phyloP scores from a whole-genome alignment of 2,797 vertebrate species.

The Linurgus olivaceus region DNA sequence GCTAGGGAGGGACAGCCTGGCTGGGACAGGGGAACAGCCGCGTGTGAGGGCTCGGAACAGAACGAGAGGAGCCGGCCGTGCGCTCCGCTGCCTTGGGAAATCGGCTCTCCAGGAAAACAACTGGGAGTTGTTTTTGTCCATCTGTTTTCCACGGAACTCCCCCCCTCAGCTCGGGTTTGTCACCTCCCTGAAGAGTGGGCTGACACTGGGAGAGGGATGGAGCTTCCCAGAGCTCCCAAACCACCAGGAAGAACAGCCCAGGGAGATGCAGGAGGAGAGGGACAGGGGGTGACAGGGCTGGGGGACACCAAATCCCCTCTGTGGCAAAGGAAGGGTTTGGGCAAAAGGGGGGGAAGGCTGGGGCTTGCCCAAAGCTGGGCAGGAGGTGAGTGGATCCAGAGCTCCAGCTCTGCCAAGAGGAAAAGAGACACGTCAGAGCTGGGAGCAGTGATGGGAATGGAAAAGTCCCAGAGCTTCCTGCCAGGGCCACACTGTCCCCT shows the following conservation, averaged over 20 bases:
- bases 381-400: background rate
- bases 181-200: background rate
- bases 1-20: background rate
- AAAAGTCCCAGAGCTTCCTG: constrained; percentile 29
- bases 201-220: background rate
- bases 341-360: accelerated
- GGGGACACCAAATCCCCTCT: background rate
- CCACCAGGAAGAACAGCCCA: accelerated
- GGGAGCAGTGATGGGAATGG: background rate
- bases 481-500: background rate
- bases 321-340: background rate
- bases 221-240: background rate
- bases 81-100: background rate
- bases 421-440: background rate
- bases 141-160: background rate
- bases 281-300: background rate
- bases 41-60: background rate
- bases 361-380: background rate
- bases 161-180: background rate
- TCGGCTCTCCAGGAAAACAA: background rate
- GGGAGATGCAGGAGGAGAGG: background rate
- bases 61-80: background rate
- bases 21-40: background rate
- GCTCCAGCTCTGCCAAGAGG: background rate
- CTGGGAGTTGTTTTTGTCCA: background rate